A percentile compares a stretch with the other conserved stretches of the same genome.
phyloP scores from a whole-genome alignment of 1,140 invertebrate species.

The Aphaenogaster floridana region DNA sequence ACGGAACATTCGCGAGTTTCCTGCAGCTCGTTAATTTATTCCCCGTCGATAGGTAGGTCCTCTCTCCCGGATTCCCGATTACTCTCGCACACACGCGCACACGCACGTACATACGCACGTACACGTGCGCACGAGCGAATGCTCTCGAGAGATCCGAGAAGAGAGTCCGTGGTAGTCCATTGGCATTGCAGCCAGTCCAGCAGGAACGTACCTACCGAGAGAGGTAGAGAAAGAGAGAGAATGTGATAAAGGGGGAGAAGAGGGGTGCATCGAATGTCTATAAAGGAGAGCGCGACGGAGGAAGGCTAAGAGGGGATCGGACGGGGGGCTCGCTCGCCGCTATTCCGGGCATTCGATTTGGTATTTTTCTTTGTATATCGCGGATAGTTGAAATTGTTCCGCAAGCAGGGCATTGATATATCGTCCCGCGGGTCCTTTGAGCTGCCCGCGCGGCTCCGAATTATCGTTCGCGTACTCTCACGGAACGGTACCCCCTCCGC shows the following conservation, averaged over 20 bases:
- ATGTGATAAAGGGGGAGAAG: constrained; percentile 53
- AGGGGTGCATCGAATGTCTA: constrained; percentile 67
- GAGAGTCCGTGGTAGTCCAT: constrained; percentile 67
- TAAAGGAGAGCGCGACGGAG: constrained; percentile 67
- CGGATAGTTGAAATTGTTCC: constrained; percentile 87
- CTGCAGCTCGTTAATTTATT: constrained; percentile 67
- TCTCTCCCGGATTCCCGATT: constrained; percentile 58
- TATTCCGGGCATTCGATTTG: constrained; percentile 87
- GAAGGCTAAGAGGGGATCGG: constrained; percentile 39
- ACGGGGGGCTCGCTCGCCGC: constrained; percentile 71
- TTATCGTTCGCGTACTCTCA: constrained; percentile 85
- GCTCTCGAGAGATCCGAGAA: constrained; percentile 53
- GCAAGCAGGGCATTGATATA: constrained; percentile 87
- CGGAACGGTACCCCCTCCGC: constrained; percentile 65
- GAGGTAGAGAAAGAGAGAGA: constrained; percentile 28
- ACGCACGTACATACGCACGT: background rate
- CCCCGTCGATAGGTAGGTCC: constrained; percentile 58
- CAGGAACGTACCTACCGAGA: constrained; percentile 56
- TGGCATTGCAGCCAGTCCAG: constrained; percentile 65
- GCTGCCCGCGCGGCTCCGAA: constrained; percentile 82
- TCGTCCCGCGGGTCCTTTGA: constrained; percentile 87
- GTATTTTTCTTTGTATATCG: constrained; percentile 88
- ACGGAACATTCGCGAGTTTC: constrained; percentile 55
- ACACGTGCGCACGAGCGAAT: constrained; percentile 21
- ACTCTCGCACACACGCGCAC: background rate